phyloP scores from a whole-genome alignment of 2,888 invertebrate species.

The Dichetophora obliterata region DNA sequence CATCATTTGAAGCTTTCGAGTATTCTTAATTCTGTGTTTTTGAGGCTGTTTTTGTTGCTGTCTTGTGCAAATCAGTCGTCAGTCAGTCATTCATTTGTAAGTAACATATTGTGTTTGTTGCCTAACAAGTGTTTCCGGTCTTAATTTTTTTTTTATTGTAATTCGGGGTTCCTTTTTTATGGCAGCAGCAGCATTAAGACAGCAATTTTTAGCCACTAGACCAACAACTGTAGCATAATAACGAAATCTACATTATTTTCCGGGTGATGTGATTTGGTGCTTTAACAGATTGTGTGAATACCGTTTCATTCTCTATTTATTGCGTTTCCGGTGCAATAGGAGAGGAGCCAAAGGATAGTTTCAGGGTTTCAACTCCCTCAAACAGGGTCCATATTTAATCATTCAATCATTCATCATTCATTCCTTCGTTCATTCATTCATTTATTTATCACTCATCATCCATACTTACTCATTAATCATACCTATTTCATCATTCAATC shows the following conservation, averaged over 20 bases:
- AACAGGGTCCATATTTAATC: not conserved
- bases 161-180: constrained; percentile 9
- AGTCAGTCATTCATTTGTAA: not conserved
- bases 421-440: too few species aligned
- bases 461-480: too few species aligned
- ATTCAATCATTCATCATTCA: too few species aligned
- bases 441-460: too few species aligned
- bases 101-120: constrained; percentile 16
- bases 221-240: not conserved
- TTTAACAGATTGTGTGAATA: not conserved
- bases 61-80: too few species aligned
- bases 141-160: constrained; percentile 3
- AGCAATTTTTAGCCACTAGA: too few species aligned
- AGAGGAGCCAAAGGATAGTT: too few species aligned
- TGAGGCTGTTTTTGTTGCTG: not conserved
- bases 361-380: too few species aligned
- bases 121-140: constrained; percentile 14
- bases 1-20: too few species aligned
- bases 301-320: not conserved
- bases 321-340: not conserved
- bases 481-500: too few species aligned
- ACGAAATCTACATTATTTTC: not conserved
- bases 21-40: too few species aligned
- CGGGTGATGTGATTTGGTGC: not conserved
- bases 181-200: not conserved